Conservation (phyloP, 1,140 invertebrate genomes). For the Drosophila ogumai region DNA sequence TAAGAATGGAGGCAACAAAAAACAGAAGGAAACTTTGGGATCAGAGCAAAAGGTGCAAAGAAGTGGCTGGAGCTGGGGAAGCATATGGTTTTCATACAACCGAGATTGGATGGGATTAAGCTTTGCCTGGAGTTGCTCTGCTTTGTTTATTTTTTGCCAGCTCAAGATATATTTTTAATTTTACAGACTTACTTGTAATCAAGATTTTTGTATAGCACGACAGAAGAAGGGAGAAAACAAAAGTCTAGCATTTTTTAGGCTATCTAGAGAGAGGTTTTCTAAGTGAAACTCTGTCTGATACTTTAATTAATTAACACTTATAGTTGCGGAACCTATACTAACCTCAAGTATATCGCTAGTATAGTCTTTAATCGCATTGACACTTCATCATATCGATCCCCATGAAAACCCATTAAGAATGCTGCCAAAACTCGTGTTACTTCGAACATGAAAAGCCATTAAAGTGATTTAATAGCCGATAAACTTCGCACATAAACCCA, state of each 20-base stretch:
- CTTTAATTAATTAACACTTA: neutral
- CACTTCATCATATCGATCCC: constrained; percentile 24
- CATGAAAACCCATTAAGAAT: constrained; percentile 4
- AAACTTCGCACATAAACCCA: constrained; percentile 61
- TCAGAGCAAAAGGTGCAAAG: constrained; percentile 42
- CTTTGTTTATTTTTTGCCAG: constrained; percentile 1
- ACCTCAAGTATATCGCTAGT: neutral
- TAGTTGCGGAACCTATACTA: too few species aligned
- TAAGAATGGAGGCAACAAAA: constrained; percentile 14
- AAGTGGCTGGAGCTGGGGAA: constrained; percentile 8
- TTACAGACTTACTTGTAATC: constrained; percentile 1
- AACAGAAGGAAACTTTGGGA: constrained; percentile 34
- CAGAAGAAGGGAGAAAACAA: neutral
- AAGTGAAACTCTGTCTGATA: neutral
- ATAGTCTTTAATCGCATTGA: constrained; percentile 21
- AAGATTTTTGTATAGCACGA: neutral
- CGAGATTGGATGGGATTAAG: constrained; percentile 35
- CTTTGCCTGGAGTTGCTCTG: constrained; percentile 22
- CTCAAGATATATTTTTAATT: constrained; percentile 26
- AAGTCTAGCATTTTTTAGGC: too few species aligned
- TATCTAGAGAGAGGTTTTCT: neutral
- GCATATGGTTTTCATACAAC: constrained; percentile 38
- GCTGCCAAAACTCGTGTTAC: constrained; percentile 19
- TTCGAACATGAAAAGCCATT: constrained; percentile 56
- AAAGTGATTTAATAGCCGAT: constrained; percentile 79